A percentile compares a stretch with the other conserved stretches of the same genome.
phyloP scores from a whole-genome alignment of 2,888 invertebrate genomes.

The Trichogramma dendrolimi region DNA sequence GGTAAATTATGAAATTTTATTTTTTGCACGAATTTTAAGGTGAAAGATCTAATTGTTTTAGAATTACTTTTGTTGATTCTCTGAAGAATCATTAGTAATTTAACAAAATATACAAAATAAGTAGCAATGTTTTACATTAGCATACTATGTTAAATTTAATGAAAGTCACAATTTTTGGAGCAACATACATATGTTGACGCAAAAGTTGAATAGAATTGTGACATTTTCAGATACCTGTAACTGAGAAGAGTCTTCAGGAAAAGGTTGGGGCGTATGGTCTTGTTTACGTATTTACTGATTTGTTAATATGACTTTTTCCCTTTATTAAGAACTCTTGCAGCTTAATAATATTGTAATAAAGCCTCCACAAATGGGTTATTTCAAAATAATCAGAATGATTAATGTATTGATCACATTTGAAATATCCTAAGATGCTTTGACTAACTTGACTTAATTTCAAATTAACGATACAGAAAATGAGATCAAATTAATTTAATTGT shows the following conservation, averaged over 20 bases:
- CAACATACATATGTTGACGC: constrained; percentile 11
- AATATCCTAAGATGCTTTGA: neutral
- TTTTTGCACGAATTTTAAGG: neutral
- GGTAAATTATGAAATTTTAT: constrained; percentile 45
- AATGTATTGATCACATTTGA: constrained; percentile 29
- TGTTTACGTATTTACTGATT: constrained; percentile 48
- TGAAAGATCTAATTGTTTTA: neutral
- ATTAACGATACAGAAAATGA: too few species aligned
- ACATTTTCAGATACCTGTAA: constrained; percentile 51
- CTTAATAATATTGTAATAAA: constrained; percentile 47
- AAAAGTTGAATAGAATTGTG: constrained; percentile 47
- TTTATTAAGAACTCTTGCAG: constrained; percentile 45
- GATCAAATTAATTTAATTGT: too few species aligned
- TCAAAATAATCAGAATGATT: too few species aligned
- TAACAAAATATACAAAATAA: neutral
- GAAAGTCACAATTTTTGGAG: constrained; percentile 20
- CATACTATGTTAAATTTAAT: neutral
- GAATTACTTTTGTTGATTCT: constrained; percentile 2
- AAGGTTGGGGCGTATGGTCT: constrained; percentile 51
- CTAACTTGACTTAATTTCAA: neutral
- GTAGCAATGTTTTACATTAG: too few species aligned
- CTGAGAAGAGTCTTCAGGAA: constrained; percentile 51
- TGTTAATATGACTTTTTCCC: constrained; percentile 43
- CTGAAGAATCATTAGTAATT: neutral
- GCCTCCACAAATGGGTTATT: constrained; percentile 15